A percentile compares a stretch with the other conserved stretches of the same genome.
These are phyloP conservation scores for Mesitornis unicolor DNA, from an alignment of 2,113 vertebrate genomes.

Conservation along the genomic window DNA sequence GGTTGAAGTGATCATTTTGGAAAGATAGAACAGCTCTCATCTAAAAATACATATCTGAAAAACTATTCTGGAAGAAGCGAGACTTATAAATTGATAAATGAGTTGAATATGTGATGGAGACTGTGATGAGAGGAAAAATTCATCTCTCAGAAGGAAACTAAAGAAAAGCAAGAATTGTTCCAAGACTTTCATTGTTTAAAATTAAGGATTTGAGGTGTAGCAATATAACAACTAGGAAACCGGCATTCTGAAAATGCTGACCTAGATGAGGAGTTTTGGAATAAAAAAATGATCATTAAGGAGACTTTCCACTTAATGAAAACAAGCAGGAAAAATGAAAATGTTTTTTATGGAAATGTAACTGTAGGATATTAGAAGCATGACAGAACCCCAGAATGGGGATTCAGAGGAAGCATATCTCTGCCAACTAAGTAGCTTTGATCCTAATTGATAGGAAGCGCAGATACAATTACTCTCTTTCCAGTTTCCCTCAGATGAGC, in stretches of 20 bases:
- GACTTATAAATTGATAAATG: slow-evolving; percentile 60
- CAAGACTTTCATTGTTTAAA: slow-evolving; percentile 47
- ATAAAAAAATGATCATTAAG: slow-evolving; percentile 36
- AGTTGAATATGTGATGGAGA: slow-evolving; percentile 39
- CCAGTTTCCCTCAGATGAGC: neutral
- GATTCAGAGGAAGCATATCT: slow-evolving; percentile 10
- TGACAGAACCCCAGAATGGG: slow-evolving; percentile 28
- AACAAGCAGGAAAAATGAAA: slow-evolving; percentile 34
- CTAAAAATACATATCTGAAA: slow-evolving; percentile 63
- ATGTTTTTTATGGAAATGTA: slow-evolving; percentile 35
- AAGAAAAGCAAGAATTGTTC: neutral
- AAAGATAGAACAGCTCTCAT: slow-evolving; percentile 58
- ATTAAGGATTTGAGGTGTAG: slow-evolving; percentile 25
- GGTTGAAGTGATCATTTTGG: slow-evolving; percentile 67
- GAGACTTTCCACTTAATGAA: slow-evolving; percentile 15
- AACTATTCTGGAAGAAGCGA: slow-evolving; percentile 47
- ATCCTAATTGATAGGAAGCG: slow-evolving; percentile 35
- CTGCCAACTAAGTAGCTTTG: slow-evolving; percentile 4
- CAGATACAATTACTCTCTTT: neutral
- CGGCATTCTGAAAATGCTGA: slow-evolving; percentile 51
- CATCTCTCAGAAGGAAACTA: slow-evolving; percentile 31
- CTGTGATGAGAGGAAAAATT: slow-evolving; percentile 29
- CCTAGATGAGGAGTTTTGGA: slow-evolving; percentile 48
- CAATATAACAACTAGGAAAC: neutral
- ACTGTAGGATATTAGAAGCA: slow-evolving; percentile 41